Evolutionary conservation across 2,797 vertebrate genomes (phyloP).

Genomic region (Lophius americanus): DNA sequence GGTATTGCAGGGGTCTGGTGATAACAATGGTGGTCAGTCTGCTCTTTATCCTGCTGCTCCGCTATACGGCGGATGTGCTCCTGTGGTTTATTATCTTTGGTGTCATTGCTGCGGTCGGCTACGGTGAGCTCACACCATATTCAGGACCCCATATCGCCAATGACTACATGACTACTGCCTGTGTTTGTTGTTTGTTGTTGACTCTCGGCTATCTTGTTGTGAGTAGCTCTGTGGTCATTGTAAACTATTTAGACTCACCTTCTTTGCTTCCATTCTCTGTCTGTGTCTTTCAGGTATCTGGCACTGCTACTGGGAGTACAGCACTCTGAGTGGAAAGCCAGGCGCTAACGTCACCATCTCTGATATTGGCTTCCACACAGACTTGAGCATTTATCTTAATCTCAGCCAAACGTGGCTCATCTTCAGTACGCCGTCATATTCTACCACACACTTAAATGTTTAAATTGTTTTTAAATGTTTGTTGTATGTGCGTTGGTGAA

Average conservation of each 20-base stretch:
- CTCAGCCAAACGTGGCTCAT: slow-evolving; percentile 94
- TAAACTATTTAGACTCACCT: slow-evolving; percentile 1
- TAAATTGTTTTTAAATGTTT: background rate
- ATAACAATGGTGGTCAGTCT: slow-evolving; percentile 93
- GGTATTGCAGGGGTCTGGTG: slow-evolving; percentile 84
- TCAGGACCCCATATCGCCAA: background rate
- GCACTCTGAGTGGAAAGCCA: slow-evolving; percentile 79
- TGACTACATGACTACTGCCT: background rate
- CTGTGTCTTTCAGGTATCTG: slow-evolving; percentile 86
- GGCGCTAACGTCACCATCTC: slow-evolving; percentile 85
- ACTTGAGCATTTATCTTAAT: slow-evolving; percentile 89
- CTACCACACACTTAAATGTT: background rate
- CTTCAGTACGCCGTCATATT: slow-evolving; percentile 84
- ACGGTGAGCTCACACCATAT: slow-evolving; percentile 75
- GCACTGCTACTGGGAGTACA: slow-evolving; percentile 91
- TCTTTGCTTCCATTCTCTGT: background rate
- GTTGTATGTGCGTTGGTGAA: background rate
- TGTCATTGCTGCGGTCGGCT: slow-evolving; percentile 86
- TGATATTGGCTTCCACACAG: slow-evolving; percentile 90
- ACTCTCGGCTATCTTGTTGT: background rate
- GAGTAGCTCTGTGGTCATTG: slow-evolving; percentile 15
- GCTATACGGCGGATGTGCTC: slow-evolving; percentile 89
- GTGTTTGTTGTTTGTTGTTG: background rate
- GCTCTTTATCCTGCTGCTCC: slow-evolving; percentile 90
- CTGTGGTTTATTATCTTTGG: slow-evolving; percentile 92